Evolutionary conservation across 2,888 invertebrate genomes (phyloP), one percentile per base, ranked within the genome.

Genomic region (Phyto melanocephala): DNA sequence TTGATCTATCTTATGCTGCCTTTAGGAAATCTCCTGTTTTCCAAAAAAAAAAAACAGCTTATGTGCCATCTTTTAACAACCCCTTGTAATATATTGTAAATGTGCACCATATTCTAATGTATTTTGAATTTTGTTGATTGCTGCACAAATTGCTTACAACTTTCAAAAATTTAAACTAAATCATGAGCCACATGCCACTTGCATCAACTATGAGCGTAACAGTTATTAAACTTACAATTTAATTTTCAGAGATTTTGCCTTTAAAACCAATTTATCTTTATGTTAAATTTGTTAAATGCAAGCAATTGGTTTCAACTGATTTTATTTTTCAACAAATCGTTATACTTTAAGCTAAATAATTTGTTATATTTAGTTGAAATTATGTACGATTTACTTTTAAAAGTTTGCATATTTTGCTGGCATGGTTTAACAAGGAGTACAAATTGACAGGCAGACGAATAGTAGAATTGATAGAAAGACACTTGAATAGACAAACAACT

Each of bases 331-430:
- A 35, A 35, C 58, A 60, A 37, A 37, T 60, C 33, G 15, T 40
- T 37, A 60, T 22, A 60, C 58, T 60, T 60, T 60, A 60, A 60
- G 58, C 37, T 8, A 60, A 22, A 60, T 37, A 24, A 60, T 60
- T 60, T 60, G 58, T 60, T 40, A 60, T n/a, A 60, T n/a, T n/a
- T n/a, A n/a, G 20, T 60, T 60, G 37, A 60, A 60, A 37, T 60
- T 60, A 60, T 60, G 37, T 22, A 60, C 37, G 40, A 60, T 40
- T 60, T 60, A 60, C 58, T 60, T 60, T 60, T 37, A 60, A 60
- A 60, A 20, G 13, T 60, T 60, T 22, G 22, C 40, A 40, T n/a
- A 40, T 7, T 17, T n/a, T 17, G 13, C 54, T 8, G 54, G n/a
- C 24, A 28, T n/a, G n/a, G n/a, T 35, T 35, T 35, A 22, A 22